A percentile compares a stretch with the other conserved stretches of the same genome.
These are phyloP conservation scores for Strigops habroptila DNA, from an alignment of 2,113 vertebrate genomes.

Conservation along the genomic window DNA sequence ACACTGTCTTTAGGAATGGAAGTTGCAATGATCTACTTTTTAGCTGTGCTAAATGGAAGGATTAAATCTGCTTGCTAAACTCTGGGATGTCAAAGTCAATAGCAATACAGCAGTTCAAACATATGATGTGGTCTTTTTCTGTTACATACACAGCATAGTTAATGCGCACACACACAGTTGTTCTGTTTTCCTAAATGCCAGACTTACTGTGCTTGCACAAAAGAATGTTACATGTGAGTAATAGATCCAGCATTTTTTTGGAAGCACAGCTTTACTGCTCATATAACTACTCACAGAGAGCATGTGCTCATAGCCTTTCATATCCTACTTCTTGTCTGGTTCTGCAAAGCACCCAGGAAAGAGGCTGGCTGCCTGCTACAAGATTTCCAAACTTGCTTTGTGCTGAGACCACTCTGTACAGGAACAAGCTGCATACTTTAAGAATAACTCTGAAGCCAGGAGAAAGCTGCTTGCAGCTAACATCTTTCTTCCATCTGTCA, in stretches of 20 bases:
- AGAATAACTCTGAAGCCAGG: slow-evolving; percentile 30
- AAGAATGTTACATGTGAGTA: neutral
- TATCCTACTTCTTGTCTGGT: neutral
- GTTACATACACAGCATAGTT: neutral
- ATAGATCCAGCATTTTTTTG: neutral
- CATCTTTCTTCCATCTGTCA: slow-evolving; percentile 56
- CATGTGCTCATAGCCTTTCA: neutral
- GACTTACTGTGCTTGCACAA: neutral
- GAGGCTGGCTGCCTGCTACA: neutral
- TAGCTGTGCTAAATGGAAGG: neutral
- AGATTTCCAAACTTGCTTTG: neutral
- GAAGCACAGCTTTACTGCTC: neutral
- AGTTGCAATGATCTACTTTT: neutral
- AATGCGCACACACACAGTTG: neutral
- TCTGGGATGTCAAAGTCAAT: neutral
- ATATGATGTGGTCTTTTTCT: neutral
- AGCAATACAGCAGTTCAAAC: neutral
- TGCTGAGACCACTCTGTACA: neutral
- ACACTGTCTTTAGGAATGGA: neutral
- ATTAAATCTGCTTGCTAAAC: neutral
- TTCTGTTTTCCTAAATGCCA: slow-evolving; percentile 18
- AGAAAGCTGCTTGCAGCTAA: slow-evolving; percentile 38
- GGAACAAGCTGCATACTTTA: slow-evolving; percentile 16
- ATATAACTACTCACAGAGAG: neutral
- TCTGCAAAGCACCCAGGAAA: neutral